Evolutionary conservation across 1,140 invertebrate genomes (phyloP), one percentile per base, ranked within the genome.

Genomic region (Hyphantria cunea): DNA sequence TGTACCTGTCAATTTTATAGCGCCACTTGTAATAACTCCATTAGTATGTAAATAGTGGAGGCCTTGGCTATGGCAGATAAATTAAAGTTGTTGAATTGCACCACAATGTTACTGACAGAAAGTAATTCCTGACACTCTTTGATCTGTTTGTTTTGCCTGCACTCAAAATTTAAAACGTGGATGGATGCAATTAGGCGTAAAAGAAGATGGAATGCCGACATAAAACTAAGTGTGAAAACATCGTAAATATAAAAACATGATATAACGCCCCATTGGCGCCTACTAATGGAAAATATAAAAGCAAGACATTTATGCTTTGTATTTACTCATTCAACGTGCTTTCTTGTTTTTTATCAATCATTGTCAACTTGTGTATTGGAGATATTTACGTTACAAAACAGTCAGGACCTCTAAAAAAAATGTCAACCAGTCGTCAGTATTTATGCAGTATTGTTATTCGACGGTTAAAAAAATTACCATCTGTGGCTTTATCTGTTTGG

Each of bases 21-120:
- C 53, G 53, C 53, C 45, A 33, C 45, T 34, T 32, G 17, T 60
- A 48, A 51, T 37, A 25, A 12, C 56, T n/a, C 47, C 33, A 53
- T 59, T 59, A 49, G 47, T 49, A 49, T 49, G 33, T 47, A 15
- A 33, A 60, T 51, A 50, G 50, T 51, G 25, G 47, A 13, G 45
- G 56, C 56, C 56, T 32, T 44, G 48, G 42, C 8, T 42, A 51
- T 51, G 56, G 50, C 47, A 51, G 56, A 51, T 60, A 51, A 51
- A 51, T 60, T 60, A 42, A 33, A 34, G 37, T 13, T 51, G 37
- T 33, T 32, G 44, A 31, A 0, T 56, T 48, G 10, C 13, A 58
- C 37, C 17, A 58, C 7, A 47, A 14, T 55, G 10, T 55, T 45
- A 9, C 0, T n/a, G 25, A 25, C 39, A 39, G 5, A 58, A 37